Conservation (phyloP, 2,888 invertebrate genomes). For the Rhabditophanes sp. region DNA sequence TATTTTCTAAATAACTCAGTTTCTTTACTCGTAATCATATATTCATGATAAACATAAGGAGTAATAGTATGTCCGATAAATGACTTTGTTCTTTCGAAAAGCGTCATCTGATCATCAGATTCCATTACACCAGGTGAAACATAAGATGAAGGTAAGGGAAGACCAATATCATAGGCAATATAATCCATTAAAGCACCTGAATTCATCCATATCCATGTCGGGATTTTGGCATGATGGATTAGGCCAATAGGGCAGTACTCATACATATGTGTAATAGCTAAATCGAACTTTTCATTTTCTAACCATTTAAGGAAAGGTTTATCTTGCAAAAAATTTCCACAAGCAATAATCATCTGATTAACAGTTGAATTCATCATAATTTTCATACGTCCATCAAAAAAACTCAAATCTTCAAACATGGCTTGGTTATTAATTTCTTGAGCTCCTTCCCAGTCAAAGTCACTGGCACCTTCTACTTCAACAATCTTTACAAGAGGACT, state of each 20-base stretch:
- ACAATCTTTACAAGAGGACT: no score
- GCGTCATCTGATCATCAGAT: slow-evolving; percentile 26
- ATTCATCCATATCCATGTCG: slow-evolving; percentile 34
- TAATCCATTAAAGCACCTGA: slow-evolving; percentile 19
- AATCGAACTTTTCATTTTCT: slow-evolving; percentile 21
- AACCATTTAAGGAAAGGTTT: slow-evolving; percentile 5
- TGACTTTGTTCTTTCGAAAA: slow-evolving; percentile 19
- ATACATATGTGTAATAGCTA: slow-evolving; percentile 29
- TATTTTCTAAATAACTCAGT: slow-evolving; percentile 21
- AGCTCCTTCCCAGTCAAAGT: no score
- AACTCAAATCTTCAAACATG: no score
- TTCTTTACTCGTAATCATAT: slow-evolving; percentile 7
- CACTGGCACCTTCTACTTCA: no score
- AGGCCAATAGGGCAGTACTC: slow-evolving; percentile 27
- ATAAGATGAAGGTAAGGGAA: slow-evolving; percentile 25
- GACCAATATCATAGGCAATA: slow-evolving; percentile 22
- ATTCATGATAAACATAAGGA: slow-evolving; percentile 1
- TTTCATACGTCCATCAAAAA: no score
- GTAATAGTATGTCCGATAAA: slow-evolving; percentile 18
- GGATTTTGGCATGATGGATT: slow-evolving; percentile 24
- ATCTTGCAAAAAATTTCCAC: slow-evolving; percentile 3
- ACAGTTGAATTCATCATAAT: no score
- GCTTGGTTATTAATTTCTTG: no score
- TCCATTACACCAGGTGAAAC: slow-evolving; percentile 16
- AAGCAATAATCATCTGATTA: no score